phyloP scores from a whole-genome alignment of 2,888 invertebrate genomes.

The Eupithecia inturbata region DNA sequence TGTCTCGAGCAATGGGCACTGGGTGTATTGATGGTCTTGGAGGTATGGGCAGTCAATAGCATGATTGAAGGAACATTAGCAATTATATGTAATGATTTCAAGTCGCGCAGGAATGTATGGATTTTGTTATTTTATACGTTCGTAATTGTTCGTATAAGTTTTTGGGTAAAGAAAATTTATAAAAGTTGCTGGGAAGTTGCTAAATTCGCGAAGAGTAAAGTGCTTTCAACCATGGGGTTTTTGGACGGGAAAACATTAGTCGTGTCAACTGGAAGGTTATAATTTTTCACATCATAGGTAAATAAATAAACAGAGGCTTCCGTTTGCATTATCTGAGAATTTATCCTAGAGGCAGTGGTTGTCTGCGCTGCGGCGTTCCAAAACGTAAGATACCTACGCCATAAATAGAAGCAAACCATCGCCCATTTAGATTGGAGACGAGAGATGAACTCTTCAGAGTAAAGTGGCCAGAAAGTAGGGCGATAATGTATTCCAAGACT shows the following conservation, averaged over 20 bases:
- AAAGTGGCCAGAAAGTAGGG: slow-evolving; percentile 41
- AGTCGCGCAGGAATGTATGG: not conserved
- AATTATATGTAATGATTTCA: not conserved
- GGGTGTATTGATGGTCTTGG: not conserved
- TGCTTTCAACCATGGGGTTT: not conserved
- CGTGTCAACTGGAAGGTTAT: not conserved
- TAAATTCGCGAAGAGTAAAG: not conserved
- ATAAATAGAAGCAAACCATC: slow-evolving; percentile 53
- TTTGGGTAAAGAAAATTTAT: not conserved
- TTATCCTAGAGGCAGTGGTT: not conserved
- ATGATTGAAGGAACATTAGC: not conserved
- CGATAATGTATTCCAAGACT: slow-evolving; percentile 33
- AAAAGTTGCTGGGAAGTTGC: not conserved
- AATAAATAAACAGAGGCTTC: not conserved
- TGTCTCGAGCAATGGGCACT: not conserved
- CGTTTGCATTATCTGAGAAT: not conserved
- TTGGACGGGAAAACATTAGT: not conserved
- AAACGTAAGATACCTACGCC: slow-evolving; percentile 56
- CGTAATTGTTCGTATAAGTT: not conserved
- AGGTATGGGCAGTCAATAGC: not conserved
- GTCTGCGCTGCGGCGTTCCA: slow-evolving; percentile 54
- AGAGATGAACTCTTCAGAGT: slow-evolving; percentile 32
- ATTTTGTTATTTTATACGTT: not conserved
- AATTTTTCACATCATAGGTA: not conserved
- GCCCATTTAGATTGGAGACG: slow-evolving; percentile 27